Conservation (phyloP, 2,888 invertebrate species). For the Bellardia bayeri region DNA sequence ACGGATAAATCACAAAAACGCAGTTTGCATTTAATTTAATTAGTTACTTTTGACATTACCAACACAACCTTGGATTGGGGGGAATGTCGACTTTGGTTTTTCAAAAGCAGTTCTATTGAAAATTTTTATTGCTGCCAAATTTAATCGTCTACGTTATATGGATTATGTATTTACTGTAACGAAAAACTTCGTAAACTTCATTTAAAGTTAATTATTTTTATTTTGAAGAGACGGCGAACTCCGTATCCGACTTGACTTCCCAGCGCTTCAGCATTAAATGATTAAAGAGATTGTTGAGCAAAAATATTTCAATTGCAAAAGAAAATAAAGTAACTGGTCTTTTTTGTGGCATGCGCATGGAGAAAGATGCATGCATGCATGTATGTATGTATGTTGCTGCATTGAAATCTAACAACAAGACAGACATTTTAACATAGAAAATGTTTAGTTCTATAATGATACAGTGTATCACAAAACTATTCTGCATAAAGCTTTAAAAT, state of each 20-base stretch:
- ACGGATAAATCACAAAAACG: conserved; percentile 1
- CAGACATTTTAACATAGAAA: not conserved
- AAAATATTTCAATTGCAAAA: conserved; percentile 19
- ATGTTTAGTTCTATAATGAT: too few relatives aligned
- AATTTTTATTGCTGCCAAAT: not conserved
- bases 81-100: not conserved
- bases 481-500: too few relatives aligned
- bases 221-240: not conserved
- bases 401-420: not conserved
- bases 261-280: conserved; percentile 37
- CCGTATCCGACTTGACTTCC: not conserved
- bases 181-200: conserved; percentile 15
- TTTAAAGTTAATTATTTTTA: conserved; percentile 15
- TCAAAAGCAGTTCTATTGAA: not conserved
- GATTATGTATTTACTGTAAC: not conserved
- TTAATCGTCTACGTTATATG: not conserved
- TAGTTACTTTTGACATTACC: conserved; percentile 43
- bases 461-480: too few relatives aligned
- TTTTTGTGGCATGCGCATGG: conserved; percentile 59
- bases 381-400: not conserved
- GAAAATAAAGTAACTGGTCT: not conserved
- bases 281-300: conserved; percentile 7
- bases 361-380: not conserved
- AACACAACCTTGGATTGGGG: conserved; percentile 41
- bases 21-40: conserved; percentile 64